A percentile compares a stretch with the other conserved stretches of the same genome.
These are phyloP conservation scores for Ophonus ardosiacus DNA, from an alignment of 2,888 invertebrate species.

Conservation along the genomic window DNA sequence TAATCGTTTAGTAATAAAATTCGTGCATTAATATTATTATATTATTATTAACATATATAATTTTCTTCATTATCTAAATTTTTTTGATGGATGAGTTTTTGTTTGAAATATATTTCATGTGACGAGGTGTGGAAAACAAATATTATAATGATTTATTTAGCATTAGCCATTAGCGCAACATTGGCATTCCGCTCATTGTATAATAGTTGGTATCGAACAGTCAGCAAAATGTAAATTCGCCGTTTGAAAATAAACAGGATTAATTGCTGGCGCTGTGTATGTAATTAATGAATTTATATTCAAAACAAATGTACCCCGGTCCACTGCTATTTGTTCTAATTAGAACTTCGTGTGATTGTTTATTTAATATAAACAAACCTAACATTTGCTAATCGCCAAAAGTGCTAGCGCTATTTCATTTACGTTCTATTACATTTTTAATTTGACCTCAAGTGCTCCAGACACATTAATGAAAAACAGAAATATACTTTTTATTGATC, in stretches of 20 bases:
- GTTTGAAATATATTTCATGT: not conserved
- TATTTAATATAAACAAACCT: slow-evolving; percentile 53
- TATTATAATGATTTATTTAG: not conserved
- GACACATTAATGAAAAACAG: not conserved
- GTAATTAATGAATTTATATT: slow-evolving; percentile 63
- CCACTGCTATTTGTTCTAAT: slow-evolving; percentile 59
- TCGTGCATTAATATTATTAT: too few relatives aligned
- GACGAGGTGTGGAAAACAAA: not conserved
- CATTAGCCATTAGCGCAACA: not conserved
- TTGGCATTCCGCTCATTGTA: not conserved
- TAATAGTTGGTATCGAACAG: slow-evolving; percentile 36
- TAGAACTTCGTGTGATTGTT: slow-evolving; percentile 58
- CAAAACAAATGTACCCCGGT: slow-evolving; percentile 56
- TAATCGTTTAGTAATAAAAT: too few relatives aligned
- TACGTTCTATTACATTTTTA: slow-evolving; percentile 22
- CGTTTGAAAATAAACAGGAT: slow-evolving; percentile 59
- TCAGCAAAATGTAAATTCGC: slow-evolving; percentile 47
- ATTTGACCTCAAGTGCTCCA: not conserved
- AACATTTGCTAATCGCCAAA: slow-evolving; percentile 44
- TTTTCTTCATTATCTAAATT: too few relatives aligned
- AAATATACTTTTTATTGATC: too few relatives aligned
- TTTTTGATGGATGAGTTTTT: too few relatives aligned
- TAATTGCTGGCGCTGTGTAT: slow-evolving; percentile 55
- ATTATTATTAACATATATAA: too few relatives aligned
- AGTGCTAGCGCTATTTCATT: slow-evolving; percentile 40